Conservation (phyloP, 2,113 vertebrate species). For the Bolborhynchus lineola region DNA sequence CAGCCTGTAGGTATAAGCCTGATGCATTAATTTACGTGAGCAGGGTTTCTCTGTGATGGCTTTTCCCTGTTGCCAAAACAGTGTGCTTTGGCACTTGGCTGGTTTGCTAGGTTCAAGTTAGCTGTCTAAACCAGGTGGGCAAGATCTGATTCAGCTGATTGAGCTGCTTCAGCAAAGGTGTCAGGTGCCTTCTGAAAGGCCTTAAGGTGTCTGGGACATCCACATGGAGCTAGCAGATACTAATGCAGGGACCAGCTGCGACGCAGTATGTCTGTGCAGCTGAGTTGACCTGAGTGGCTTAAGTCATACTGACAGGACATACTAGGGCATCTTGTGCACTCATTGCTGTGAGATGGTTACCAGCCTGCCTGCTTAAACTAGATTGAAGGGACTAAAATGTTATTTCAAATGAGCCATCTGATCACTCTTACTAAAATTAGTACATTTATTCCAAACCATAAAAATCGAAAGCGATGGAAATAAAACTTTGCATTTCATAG, state of each 20-base stretch:
- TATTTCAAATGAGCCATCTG: not conserved
- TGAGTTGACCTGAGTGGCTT: not conserved
- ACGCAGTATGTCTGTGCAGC: not conserved
- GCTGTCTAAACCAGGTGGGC: not conserved
- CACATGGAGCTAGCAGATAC: not conserved
- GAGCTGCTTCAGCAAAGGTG: not conserved
- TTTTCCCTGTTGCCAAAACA: not conserved
- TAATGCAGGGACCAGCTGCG: rapidly evolving
- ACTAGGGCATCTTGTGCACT: not conserved
- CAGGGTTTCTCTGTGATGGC: not conserved
- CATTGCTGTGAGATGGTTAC: not conserved
- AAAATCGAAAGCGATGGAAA: not conserved
- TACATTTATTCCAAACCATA: not conserved
- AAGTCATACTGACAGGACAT: rapidly evolving
- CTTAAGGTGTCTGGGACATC: not conserved
- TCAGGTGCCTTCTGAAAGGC: not conserved
- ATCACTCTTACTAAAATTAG: not conserved
- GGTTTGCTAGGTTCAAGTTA: not conserved
- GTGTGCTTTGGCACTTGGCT: not conserved
- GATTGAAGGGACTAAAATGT: not conserved
- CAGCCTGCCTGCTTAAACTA: not conserved
- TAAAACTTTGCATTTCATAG: not conserved
- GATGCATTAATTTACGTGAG: not conserved
- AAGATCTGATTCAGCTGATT: not conserved
- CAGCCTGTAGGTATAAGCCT: not conserved